phyloP scores from a whole-genome alignment of 2,113 vertebrate species.

The Arenaria interpres region DNA sequence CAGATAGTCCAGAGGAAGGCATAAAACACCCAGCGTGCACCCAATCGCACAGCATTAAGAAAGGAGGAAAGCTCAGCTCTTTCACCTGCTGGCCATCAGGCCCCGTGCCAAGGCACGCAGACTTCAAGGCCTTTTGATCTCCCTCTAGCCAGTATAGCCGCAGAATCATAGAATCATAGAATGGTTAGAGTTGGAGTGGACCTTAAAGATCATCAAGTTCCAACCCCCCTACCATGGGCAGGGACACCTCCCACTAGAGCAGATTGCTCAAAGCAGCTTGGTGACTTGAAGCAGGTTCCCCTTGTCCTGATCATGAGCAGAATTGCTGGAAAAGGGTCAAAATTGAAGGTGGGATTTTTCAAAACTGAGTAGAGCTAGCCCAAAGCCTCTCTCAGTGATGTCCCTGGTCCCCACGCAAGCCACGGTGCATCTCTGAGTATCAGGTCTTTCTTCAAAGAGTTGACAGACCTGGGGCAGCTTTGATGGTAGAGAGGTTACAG shows the following conservation, averaged over 20 bases:
- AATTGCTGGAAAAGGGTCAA: not conserved
- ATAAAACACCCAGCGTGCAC: not conserved
- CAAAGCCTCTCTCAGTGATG: not conserved
- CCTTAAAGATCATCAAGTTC: too few species aligned
- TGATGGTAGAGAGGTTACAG: not conserved
- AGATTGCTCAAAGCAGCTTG: not conserved
- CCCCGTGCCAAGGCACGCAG: accelerated
- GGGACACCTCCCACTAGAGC: too few species aligned
- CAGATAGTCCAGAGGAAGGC: not conserved
- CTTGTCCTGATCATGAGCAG: not conserved
- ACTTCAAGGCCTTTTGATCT: not conserved
- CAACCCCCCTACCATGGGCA: too few species aligned
- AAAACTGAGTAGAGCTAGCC: not conserved
- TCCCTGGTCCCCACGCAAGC: not conserved
- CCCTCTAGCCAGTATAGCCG: accelerated
- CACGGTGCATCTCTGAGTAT: not conserved
- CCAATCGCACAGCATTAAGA: accelerated
- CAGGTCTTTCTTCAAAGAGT: not conserved
- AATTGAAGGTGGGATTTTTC: not conserved
- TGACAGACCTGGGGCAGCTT: not conserved
- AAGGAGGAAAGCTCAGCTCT: not conserved
- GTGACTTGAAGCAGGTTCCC: not conserved
- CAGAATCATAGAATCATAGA: too few species aligned
- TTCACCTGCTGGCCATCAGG: not conserved
- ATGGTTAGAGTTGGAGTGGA: too few species aligned